Evolutionary conservation across 2,797 vertebrate species (phyloP).

Genomic region (Enteromius radiatus): DNA sequence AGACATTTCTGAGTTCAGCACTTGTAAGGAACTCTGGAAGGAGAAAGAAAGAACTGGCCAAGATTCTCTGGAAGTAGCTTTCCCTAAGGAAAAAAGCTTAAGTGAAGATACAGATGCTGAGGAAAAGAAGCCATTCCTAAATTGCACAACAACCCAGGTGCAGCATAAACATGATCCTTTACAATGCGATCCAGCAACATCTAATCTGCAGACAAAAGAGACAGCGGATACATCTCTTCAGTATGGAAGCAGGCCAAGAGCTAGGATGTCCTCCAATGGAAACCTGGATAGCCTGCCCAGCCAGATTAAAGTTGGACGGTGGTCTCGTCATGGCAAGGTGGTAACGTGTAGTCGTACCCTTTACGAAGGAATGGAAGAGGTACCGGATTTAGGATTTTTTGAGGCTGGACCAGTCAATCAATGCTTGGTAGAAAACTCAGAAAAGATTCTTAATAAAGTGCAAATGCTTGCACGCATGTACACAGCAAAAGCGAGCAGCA

Average conservation of each 20-base stretch:
- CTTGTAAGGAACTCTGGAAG: conserved; percentile 79
- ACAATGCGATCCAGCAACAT: conserved; percentile 28
- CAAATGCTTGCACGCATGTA: conserved; percentile 89
- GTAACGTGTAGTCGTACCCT: conserved; percentile 67
- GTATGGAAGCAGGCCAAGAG: conserved; percentile 46
- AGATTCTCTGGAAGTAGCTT: not conserved
- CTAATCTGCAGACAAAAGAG: conserved; percentile 32
- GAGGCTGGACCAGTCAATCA: conserved; percentile 71
- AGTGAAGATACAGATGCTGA: conserved; percentile 50
- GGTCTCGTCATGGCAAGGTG: conserved; percentile 69
- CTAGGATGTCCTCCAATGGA: conserved; percentile 43
- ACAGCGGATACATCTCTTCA: conserved; percentile 34
- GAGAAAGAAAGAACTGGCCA: conserved; percentile 70
- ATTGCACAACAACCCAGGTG: not conserved
- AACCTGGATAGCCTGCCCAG: conserved; percentile 59
- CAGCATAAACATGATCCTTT: conserved; percentile 15
- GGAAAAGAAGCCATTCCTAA: conserved; percentile 8
- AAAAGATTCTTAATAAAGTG: conserved; percentile 88
- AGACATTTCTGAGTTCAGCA: conserved; percentile 65
- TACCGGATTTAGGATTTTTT: conserved; percentile 73
- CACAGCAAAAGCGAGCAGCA: conserved; percentile 80
- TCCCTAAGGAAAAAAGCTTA: conserved; percentile 44
- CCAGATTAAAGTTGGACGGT: conserved; percentile 69
- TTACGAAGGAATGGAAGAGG: conserved; percentile 71
- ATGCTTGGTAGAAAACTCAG: conserved; percentile 78